Percentiles rank a stretch among this genome's conserved stretches.
Evolutionary conservation across 2,888 invertebrate genomes (phyloP).

Genomic region (Epinotia ramella): DNA sequence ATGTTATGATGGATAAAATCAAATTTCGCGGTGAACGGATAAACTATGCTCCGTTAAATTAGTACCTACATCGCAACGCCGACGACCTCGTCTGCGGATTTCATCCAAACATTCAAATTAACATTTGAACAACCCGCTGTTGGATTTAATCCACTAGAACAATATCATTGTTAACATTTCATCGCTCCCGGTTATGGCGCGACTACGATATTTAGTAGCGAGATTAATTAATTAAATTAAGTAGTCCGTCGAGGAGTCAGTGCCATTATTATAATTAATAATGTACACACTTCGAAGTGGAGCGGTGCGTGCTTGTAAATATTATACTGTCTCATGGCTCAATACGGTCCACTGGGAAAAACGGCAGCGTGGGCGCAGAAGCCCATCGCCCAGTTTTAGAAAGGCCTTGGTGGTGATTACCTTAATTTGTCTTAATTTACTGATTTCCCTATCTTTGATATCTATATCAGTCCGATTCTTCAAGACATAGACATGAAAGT

Average conservation of each 20-base stretch:
- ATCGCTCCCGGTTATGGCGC: constrained; percentile 71
- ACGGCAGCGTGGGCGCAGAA: neutral
- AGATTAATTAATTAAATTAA: constrained; percentile 79
- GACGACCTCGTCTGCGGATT: constrained; percentile 69
- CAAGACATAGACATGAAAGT: too few relatives aligned
- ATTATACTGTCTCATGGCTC: neutral
- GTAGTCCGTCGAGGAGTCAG: constrained; percentile 64
- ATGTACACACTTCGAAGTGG: constrained; percentile 55
- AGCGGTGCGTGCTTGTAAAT: neutral
- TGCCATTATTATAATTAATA: constrained; percentile 78
- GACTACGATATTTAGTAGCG: constrained; percentile 72
- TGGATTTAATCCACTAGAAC: constrained; percentile 77
- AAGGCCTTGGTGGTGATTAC: neutral
- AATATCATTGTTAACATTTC: constrained; percentile 81
- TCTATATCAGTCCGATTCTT: too few relatives aligned
- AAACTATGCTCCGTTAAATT: constrained; percentile 66
- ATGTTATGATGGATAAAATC: constrained; percentile 52
- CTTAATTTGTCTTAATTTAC: neutral
- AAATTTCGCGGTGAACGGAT: constrained; percentile 58
- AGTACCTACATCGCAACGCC: constrained; percentile 64
- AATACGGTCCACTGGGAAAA: neutral
- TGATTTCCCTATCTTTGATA: too few relatives aligned
- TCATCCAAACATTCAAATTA: constrained; percentile 75
- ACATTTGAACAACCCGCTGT: constrained; percentile 70
- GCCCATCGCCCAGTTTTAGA: neutral